Base-by-base conservation (phyloP, 1,140 invertebrate species). In the Drosophila navojoa region DNA sequence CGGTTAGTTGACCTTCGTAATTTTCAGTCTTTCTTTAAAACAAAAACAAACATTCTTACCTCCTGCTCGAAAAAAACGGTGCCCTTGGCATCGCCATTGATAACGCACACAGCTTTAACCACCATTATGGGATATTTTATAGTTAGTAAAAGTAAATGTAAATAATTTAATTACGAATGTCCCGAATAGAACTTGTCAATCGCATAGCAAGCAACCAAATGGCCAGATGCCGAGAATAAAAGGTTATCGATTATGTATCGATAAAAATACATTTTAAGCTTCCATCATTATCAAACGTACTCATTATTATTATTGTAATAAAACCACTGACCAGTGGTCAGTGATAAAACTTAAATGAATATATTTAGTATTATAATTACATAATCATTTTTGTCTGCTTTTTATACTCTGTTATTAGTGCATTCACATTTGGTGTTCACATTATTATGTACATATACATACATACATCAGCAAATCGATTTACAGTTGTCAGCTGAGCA, bases 81-180 rank as follows among this genome's bases (percentile, higher is more conserved):
- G 71, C 97, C 97, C 72, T 95, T 95, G 45, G 97, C 96, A 90
- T 97, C 96, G 13, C 97, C 96, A 62, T 95, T 95, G 58, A 98
- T 93, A 77, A 98, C 96, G 92, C 96, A 97, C 25, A 97, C 96
- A 61, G 97, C 97, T 94, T 97, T 97, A 32, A 93, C 91, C 86
- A 93, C 90, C 93, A 94, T 94, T 68, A 81, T 79, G 16, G 45
- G 16, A 29, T 66, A 1, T 44, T 52, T 57, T 22, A 64, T 63
- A 38, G 52, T 47, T 53, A 45, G 44, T 29, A 40, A 40, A 25
- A 49, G 32, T 16, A 49, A 22, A 45, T 32, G 38, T 35, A 55
- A 11, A 29, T 15, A n/a, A n/a, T 67, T 67, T 11, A 29, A n/a
- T 7, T 9, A 11, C 10, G 11, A 38, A 13, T 4, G 35, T 38